Evolutionary conservation across 2,888 invertebrate species (phyloP), one percentile per base, ranked within the genome.

Genomic region (Folsomia manolachei): DNA sequence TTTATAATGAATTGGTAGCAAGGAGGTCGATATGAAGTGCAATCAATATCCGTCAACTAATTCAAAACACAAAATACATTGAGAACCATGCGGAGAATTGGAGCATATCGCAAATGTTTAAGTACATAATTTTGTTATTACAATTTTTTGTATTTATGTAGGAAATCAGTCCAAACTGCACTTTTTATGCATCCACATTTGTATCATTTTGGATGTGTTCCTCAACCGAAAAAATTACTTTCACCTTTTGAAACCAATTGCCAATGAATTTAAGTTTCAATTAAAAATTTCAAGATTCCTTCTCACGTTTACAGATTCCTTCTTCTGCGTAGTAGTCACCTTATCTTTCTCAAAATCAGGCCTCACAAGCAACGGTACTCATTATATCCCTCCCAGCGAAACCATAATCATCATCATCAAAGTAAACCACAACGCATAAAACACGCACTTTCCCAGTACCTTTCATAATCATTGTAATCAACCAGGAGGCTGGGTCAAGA

Each of bases 401-500:
- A n/a, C 19, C 18, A 56, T 56, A 18, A 56, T 56, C 21, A 56
- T 21, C 56, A 56, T 56, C 56, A 56, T 56, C 56, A 56, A 56
- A 56, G 56, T 21, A 56, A 56, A 56, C 11, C 7, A 56, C 56
- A 21, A 56, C 19, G 56, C 63, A 27, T 63, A 18, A 24, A 63
- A 63, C 63, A 63, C 63, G 63, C 63, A 63, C 63, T 63, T 63
- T 27, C 27, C 27, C 27, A 27, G 27, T n/a, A 25, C 63, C n/a
- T 26, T 21, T 63, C 63, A 63, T 63, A 63, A 63, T 63, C 63
- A 63, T 63, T 63, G 27, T 63, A 63, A 63, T 63, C 63, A 63
- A 27, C 63, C 4, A 21, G 60, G n/a, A 60, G n/a, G 39, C 14
- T 39, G 39, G 4, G 39, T 14, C 14, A 39, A 39, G 39, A 39